Evolutionary conservation across 2,888 invertebrate species (phyloP), one percentile per base, ranked within the genome.

Genomic region (Ormyrus thymus): DNA sequence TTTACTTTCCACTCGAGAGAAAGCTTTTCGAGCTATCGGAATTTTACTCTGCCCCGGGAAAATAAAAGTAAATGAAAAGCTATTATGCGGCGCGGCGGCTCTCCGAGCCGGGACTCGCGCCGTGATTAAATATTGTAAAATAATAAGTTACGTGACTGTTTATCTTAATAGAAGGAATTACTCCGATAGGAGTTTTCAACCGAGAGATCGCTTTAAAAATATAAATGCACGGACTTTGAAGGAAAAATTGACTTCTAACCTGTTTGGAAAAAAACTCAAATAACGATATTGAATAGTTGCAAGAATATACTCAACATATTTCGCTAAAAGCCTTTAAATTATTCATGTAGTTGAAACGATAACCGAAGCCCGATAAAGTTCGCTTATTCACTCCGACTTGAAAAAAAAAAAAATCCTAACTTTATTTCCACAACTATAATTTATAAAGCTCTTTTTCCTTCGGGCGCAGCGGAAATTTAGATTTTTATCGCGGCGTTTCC

Each of bases 301-400:
- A 58, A 6, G 13, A 8, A 48, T 29, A 29, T 29, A 29, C 29
- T 29, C 4, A 58, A 11, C 29, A 48, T 46, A 70, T 58, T 70
- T 59, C 61, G 11, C n/a, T 29, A 7, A 70, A 50, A 59, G 8
- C 50, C 43, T 50, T 7, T 70, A 58, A 70, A 59, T 70, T 13
- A 70, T 70, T 58, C 70, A 70, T 29, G 58, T 46, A 46, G 56
- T 13, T 58, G 0, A 58, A 48, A 29, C 46, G 48, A 7, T 46
- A 56, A 58, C 46, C n/a, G 50, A 58, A 70, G 15, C 59, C 29
- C 29, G 29, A 29, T 29, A 29, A 29, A 29, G 29, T 29, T 29
- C 29, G 29, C 29, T 29, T 29, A 29, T 29, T 29, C 29, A 29
- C 29, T 29, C 29, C 29, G 29, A 4, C 29, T 29, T 29, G 0